Evolutionary conservation across 2,797 vertebrate species (phyloP).

Genomic region (Pogonophryne albipinna): DNA sequence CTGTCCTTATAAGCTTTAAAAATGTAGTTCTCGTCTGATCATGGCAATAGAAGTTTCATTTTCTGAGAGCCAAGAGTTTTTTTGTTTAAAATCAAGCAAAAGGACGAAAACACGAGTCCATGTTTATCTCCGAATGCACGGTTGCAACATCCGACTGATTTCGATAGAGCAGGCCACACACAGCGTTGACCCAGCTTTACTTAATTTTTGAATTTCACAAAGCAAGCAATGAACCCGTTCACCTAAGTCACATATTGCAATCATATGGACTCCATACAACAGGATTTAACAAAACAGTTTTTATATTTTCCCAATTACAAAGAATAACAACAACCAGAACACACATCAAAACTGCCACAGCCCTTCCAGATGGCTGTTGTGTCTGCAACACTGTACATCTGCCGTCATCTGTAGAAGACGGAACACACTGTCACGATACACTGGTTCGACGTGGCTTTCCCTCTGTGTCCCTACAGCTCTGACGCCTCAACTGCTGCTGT

Average conservation of each 20-base stretch:
- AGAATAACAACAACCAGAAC: conserved; percentile 53
- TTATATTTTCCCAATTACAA: conserved; percentile 31
- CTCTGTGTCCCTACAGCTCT: conserved; percentile 21
- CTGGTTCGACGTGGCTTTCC: conserved; percentile 33
- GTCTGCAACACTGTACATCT: conserved; percentile 45
- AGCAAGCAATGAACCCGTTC: conserved; percentile 22
- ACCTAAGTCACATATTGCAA: neutral
- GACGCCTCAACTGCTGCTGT: conserved; percentile 63
- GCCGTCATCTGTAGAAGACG: conserved; percentile 30
- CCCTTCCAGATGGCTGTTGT: conserved; percentile 37
- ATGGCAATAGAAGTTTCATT: too few species aligned
- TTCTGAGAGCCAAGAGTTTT: too few species aligned
- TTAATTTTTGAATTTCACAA: neutral
- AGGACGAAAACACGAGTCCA: too few species aligned
- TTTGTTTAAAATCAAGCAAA: too few species aligned
- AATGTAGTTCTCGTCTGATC: too few species aligned
- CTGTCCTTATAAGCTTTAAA: too few species aligned
- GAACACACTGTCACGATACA: conserved; percentile 51
- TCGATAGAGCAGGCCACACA: too few species aligned
- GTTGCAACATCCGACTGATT: too few species aligned
- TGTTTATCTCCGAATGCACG: too few species aligned
- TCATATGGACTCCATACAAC: conserved; percentile 45
- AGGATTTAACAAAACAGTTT: conserved; percentile 31
- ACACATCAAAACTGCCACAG: conserved; percentile 36
- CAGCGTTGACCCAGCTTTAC: neutral